Conservation (phyloP, 30 jellyfish, hydroid and myxozoan species). For the Sanderia malayensis region DNA sequence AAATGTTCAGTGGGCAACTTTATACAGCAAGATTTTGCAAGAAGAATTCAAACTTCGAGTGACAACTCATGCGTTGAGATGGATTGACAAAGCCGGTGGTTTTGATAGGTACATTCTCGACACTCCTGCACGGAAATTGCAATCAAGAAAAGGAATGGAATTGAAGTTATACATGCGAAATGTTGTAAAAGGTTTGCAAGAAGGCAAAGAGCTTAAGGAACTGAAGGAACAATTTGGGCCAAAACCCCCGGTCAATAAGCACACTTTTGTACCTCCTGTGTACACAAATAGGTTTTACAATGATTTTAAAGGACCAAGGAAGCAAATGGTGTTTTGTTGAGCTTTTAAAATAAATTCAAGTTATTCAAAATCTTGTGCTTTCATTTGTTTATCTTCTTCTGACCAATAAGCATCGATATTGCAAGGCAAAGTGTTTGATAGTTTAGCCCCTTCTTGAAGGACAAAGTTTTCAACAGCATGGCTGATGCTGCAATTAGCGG, state of each 20-base stretch:
- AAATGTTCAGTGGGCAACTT: constrained; percentile 57
- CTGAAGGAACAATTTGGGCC: constrained; percentile 73
- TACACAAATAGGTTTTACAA: constrained; percentile 70
- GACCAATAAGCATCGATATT: too few species aligned
- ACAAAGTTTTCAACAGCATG: too few species aligned
- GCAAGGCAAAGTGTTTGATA: too few species aligned
- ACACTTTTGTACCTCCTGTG: constrained; percentile 31
- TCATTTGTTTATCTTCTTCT: too few species aligned
- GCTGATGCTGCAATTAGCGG: too few species aligned
- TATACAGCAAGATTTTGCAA: constrained; percentile 59
- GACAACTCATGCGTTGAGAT: constrained; percentile 64
- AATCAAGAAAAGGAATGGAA: constrained; percentile 68
- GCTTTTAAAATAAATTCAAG: not conserved
- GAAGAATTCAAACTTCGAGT: constrained; percentile 53
- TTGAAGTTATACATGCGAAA: constrained; percentile 60
- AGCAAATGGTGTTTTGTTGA: constrained; percentile 70
- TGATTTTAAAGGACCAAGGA: constrained; percentile 79
- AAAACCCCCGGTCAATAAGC: constrained; percentile 40
- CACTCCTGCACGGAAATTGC: constrained; percentile 64
- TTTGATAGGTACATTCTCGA: constrained; percentile 76
- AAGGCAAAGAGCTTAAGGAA: constrained; percentile 53
- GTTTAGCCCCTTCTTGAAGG: too few species aligned
- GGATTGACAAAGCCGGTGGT: constrained; percentile 83
- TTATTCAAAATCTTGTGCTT: too few species aligned
- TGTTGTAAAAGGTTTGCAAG: constrained; percentile 63